phyloP scores from a whole-genome alignment of 2,888 invertebrate species.

The Chloroclystis v-ata region DNA sequence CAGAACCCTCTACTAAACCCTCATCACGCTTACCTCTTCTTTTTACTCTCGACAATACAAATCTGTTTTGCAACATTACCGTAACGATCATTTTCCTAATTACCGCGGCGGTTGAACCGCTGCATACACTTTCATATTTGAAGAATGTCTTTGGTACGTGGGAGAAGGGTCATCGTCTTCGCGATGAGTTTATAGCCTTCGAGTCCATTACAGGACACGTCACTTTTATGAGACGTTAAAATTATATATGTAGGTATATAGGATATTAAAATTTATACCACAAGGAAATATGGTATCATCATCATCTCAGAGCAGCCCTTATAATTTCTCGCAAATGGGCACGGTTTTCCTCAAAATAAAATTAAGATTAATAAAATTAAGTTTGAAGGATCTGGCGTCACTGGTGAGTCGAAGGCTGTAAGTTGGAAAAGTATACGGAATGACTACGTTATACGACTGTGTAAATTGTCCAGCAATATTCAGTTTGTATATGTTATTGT shows the following conservation, averaged over 20 bases:
- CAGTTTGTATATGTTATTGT: no score
- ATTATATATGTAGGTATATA: not conserved
- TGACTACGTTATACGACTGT: no score
- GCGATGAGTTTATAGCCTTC: conserved; percentile 16
- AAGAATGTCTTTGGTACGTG: conserved; percentile 26
- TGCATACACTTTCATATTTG: conserved; percentile 8
- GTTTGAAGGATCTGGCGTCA: no score
- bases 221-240: not conserved
- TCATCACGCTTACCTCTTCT: not conserved
- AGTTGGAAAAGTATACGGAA: no score
- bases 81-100: conserved; percentile 31
- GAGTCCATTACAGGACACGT: conserved; percentile 7
- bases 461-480: no score
- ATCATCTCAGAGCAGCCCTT: no score
- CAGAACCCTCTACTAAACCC: not conserved
- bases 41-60: conserved; percentile 11
- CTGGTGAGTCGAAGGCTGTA: no score
- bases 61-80: conserved; percentile 20
- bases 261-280: no score
- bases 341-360: no score
- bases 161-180: conserved; percentile 25
- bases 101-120: conserved; percentile 24
- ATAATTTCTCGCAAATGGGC: no score
- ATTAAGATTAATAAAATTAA: no score
- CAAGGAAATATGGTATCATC: not conserved